Percentiles rank a stretch among this genome's conserved stretches.
These are phyloP conservation scores for Chaetodon trifasciatus DNA, from an alignment of 2,797 vertebrate genomes.

Conservation along the genomic window DNA sequence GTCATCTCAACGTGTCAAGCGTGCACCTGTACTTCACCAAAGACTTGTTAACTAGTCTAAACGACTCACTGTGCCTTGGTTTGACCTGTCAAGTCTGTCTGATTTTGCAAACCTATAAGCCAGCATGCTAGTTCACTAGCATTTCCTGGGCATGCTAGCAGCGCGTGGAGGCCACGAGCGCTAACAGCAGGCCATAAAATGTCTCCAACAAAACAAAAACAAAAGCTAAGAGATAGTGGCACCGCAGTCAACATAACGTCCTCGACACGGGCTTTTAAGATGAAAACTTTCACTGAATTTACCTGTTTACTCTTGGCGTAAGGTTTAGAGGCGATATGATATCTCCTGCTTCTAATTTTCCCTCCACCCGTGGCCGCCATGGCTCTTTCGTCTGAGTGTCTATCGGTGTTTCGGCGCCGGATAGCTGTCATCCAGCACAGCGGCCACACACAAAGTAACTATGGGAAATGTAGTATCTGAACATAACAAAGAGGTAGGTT, in stretches of 20 bases:
- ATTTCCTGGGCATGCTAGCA: constrained; percentile 71
- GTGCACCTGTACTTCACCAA: not conserved
- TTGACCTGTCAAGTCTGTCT: constrained; percentile 67
- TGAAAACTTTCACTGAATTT: constrained; percentile 48
- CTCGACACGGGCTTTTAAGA: not conserved
- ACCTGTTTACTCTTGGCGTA: constrained; percentile 90
- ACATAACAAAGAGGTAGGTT: constrained; percentile 53
- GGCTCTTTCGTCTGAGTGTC: constrained; percentile 83
- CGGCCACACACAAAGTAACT: constrained; percentile 45
- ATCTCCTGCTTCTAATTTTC: constrained; percentile 91
- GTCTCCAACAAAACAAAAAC: constrained; percentile 84
- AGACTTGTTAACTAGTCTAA: not conserved
- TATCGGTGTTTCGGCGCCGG: constrained; percentile 84
- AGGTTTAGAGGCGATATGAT: constrained; percentile 88
- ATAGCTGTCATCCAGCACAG: constrained; percentile 83
- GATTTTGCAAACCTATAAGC: constrained; percentile 49
- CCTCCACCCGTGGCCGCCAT: constrained; percentile 92
- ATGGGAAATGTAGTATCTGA: constrained; percentile 81
- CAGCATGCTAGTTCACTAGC: constrained; percentile 60
- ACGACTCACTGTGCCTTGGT: constrained; percentile 6
- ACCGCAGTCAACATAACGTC: not conserved
- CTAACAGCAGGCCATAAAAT: constrained; percentile 84
- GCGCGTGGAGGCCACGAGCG: constrained; percentile 86
- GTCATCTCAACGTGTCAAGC: not conserved
- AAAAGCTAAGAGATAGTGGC: constrained; percentile 44